phyloP scores from a whole-genome alignment of 1,140 invertebrate genomes.

The Ptiloglossa arizonensis region DNA sequence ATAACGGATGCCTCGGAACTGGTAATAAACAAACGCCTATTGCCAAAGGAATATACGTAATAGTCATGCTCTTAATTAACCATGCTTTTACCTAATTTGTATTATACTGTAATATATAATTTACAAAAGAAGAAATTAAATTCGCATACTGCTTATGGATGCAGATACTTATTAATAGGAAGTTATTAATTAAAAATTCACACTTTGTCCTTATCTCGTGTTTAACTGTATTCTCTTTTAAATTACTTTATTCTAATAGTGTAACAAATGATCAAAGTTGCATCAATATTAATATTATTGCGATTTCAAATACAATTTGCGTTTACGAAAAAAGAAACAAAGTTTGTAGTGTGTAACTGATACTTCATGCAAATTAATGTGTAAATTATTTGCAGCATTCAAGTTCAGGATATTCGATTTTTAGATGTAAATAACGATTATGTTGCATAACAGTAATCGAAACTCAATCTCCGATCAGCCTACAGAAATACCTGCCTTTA shows the following conservation, averaged over 20 bases:
- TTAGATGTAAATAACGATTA: background rate
- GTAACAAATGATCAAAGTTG: no score
- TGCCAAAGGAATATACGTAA: constrained; percentile 25
- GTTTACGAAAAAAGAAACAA: background rate
- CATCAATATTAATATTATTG: no score
- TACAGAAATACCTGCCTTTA: constrained; percentile 62
- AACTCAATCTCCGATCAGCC: background rate
- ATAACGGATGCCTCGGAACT: constrained; percentile 71
- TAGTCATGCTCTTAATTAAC: constrained; percentile 29
- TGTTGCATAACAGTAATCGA: background rate
- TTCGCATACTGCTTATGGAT: background rate
- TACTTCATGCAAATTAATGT: background rate
- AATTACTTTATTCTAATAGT: no score
- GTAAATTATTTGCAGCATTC: background rate
- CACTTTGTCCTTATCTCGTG: no score
- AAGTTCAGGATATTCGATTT: background rate
- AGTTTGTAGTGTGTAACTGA: no score
- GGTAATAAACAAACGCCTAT: constrained; percentile 76
- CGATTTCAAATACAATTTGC: background rate
- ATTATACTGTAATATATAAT: background rate
- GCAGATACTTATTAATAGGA: background rate
- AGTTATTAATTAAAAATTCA: background rate
- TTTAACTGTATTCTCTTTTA: no score
- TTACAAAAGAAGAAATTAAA: constrained; percentile 5
- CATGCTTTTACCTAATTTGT: constrained; percentile 1